These are phyloP conservation scores for Equus quagga DNA, from an alignment of 2,113 vertebrate species.

Conservation along the genomic window DNA sequence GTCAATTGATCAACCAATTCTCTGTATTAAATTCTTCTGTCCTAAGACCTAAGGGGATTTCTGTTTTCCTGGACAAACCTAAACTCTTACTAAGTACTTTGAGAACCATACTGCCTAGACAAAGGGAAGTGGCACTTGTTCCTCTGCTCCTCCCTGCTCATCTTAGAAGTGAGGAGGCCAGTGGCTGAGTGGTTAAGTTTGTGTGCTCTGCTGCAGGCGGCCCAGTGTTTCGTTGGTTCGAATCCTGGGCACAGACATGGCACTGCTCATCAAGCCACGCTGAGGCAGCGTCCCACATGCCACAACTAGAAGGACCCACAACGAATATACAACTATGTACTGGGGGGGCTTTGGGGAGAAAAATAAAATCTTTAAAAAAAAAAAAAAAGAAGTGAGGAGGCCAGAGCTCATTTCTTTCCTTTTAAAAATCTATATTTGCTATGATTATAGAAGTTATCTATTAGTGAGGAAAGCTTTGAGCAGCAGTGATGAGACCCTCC, in stretches of 20 bases:
- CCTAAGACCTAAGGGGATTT: neutral
- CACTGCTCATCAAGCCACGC: too few relatives aligned
- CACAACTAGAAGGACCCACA: too few relatives aligned
- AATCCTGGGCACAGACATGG: too few relatives aligned
- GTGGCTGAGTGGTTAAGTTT: too few relatives aligned
- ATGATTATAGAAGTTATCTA: neutral
- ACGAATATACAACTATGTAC: too few relatives aligned
- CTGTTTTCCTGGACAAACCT: neutral
- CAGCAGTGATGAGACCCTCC: neutral
- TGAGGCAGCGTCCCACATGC: too few relatives aligned
- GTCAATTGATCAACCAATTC: neutral
- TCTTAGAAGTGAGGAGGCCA: neutral
- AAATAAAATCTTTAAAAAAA: too few relatives aligned
- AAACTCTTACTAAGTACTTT: neutral
- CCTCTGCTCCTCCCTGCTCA: neutral
- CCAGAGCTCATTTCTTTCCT: neutral
- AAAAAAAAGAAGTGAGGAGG: neutral
- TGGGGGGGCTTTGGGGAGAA: too few relatives aligned
- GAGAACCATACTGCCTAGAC: neutral
- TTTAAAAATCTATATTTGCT: neutral
- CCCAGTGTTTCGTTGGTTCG: too few relatives aligned
- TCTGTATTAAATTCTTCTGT: conserved; percentile 3
- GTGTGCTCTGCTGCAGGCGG: too few relatives aligned
- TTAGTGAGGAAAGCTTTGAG: neutral
- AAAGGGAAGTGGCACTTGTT: neutral